Base-by-base conservation (phyloP, 2,888 invertebrate species). In the Aspidapion aeneum region DNA sequence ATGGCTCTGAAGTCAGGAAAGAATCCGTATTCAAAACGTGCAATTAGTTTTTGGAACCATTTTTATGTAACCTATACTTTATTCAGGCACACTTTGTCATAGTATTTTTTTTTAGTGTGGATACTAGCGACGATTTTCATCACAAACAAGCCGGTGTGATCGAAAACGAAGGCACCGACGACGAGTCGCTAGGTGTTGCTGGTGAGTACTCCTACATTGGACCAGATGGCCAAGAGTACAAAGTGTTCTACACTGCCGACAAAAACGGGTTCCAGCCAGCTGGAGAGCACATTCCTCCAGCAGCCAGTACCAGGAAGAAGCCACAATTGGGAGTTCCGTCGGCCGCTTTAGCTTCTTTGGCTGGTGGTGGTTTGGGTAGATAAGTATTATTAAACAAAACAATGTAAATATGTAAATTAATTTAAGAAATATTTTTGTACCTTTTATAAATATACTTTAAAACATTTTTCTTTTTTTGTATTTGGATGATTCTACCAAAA, bases 161-260 rank as follows among this genome's bases (percentile, higher is more conserved):
- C 55, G 78, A 78, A 70, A 82, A 85, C 72, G 64, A 68, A 16
- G 84, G 83, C 1, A 70, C 80, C 1, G 82, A 83, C 7, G 76
- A 80, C 66, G 83, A 83, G 65, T 79, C 78, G 12, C 18, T 82
- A 1, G 78, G 74, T 2, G 83, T 85, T 55, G 78, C 79, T n/a
- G 86, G 86, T 1, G 82, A 84, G 67, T 86, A 83, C 66, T 82
- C 83, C 0, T 87, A 85, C 72, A 77, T 82, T 63, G 84, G 84
- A 48, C 79, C 83, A 1, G 79, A 80, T 63, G 87, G 87, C 18
- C 79, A 80, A 63, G 80, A 81, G 35, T 84, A 84, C 71, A 80
- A 80, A 9, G 80, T 84, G 5, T 76, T 78, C 35, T 86, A 85
- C 72, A 80, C 82, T 21, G 86, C 86, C 2, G 84, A 85, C 67